These are phyloP conservation scores for Digitonthophagus gazella DNA, from an alignment of 2,888 invertebrate genomes.

Conservation along the genomic window DNA sequence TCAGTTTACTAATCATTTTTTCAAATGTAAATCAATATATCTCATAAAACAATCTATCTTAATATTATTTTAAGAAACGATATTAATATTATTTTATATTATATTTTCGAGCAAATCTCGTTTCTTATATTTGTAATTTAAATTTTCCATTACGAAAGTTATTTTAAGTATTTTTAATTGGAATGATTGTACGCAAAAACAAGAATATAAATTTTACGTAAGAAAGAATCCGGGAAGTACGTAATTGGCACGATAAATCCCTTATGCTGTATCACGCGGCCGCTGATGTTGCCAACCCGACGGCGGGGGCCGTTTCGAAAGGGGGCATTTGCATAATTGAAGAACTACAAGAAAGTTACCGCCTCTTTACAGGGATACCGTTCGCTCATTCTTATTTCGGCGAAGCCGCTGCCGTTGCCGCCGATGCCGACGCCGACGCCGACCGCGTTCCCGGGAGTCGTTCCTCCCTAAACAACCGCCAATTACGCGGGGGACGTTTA, in stretches of 20 bases:
- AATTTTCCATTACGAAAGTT: no score
- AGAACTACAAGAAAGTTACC: constrained; percentile 46
- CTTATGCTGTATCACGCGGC: constrained; percentile 24
- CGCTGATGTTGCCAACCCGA: constrained; percentile 18
- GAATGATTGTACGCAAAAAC: no score
- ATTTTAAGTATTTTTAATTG: no score
- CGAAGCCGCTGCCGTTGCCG: constrained; percentile 44
- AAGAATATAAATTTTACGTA: constrained; percentile 8
- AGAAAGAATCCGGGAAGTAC: constrained; percentile 8
- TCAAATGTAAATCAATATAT: no score
- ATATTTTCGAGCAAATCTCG: no score
- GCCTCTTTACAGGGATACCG: constrained; percentile 42
- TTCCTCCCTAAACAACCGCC: constrained; percentile 41
- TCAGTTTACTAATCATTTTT: not conserved
- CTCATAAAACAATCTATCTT: no score
- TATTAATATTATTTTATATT: no score
- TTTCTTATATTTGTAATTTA: no score
- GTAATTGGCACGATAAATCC: constrained; percentile 27
- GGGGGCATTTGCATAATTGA: constrained; percentile 47
- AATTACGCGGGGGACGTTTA: constrained; percentile 35
- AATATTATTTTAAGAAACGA: no score
- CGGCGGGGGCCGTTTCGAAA: constrained; percentile 33
- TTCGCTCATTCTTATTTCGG: constrained; percentile 45
- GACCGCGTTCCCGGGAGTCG: constrained; percentile 44
- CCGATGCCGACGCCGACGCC: constrained; percentile 45